Base-by-base conservation (phyloP, 1,140 invertebrate species). In the Bombus pyrosoma region DNA sequence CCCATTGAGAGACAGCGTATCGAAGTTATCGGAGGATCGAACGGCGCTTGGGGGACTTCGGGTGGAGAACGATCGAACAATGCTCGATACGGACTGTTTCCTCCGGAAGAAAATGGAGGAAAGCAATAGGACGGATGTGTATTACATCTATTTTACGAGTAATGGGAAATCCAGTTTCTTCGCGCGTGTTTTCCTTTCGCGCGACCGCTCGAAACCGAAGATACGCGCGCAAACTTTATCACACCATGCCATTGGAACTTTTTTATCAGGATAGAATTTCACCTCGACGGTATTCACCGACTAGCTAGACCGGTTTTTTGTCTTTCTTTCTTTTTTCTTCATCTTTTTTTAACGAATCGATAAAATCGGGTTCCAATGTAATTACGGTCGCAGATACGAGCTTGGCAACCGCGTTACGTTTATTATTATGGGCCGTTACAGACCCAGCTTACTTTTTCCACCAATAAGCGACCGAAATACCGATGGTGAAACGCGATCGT, bases 71-170 rank as follows among this genome's bases (percentile, higher is more conserved):
- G 76, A 79, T 71, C 83, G 83, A 85, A 80, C 83, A 80, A 85
- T 80, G 68, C n/a, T 15, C 22, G 83, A 39, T 73, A 66, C 76
- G 47, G 15, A 34, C 43, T 37, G 66, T 57, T 59, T 78, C 41
- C 25, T 68, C 68, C 32, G 15, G 68, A 25, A 72, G 53, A 64
- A 34, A 72, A 85, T 57, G 32, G 57, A 79, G 53, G 37, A 39
- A 64, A 64, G 41, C 83, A 62, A 80, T 73, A 80, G 39, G 77
- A 80, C 57, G 41, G 57, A 85, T 72, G 41, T 72, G 83, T 69
- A 43, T 80, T 85, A 85, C 83, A 73, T 85, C 68, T 72, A 72
- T 80, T 85, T 72, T 39, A 73, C 77, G 76, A 72, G 43, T 80
- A 85, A 85, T 80, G 68, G 83, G 57, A 79, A 72, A 72, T 64